phyloP scores from a whole-genome alignment of 2,113 vertebrate species.

The Cavia aperea region DNA sequence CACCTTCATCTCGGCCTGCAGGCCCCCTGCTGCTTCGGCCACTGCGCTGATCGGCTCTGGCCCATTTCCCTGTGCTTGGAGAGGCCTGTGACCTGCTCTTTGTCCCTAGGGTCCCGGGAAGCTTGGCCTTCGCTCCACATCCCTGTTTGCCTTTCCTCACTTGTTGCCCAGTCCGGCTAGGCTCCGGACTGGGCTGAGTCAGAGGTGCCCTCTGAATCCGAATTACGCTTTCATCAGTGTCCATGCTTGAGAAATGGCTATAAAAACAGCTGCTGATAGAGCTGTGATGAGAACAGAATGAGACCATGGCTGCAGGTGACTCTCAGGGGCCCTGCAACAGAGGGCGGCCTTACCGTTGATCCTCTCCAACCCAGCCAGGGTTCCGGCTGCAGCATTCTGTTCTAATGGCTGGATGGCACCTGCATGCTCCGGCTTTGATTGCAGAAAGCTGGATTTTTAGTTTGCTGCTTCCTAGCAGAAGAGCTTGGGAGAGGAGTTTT shows the following conservation, averaged over 20 bases:
- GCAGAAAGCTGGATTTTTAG: neutral
- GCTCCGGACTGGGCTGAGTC: neutral
- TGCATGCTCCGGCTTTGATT: neutral
- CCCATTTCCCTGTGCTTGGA: neutral
- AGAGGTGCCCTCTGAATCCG: neutral
- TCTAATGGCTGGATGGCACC: neutral
- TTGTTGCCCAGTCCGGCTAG: no score
- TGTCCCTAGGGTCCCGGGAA: neutral
- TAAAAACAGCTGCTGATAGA: fast-evolving
- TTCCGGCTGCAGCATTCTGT: fast-evolving
- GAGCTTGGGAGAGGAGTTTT: neutral
- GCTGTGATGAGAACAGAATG: fast-evolving
- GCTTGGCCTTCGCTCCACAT: neutral
- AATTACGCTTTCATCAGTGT: neutral
- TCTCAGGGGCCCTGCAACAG: fast-evolving
- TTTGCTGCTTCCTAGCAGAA: neutral
- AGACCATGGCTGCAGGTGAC: neutral
- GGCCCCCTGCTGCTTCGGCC: neutral
- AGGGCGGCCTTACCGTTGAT: neutral
- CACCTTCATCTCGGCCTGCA: neutral
- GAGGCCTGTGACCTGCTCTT: neutral
- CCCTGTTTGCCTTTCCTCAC: neutral
- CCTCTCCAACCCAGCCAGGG: neutral
- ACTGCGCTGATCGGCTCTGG: neutral
- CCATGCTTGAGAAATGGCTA: neutral